phyloP scores from a whole-genome alignment of 2,113 vertebrate species.

The Tylochromis polylepis region DNA sequence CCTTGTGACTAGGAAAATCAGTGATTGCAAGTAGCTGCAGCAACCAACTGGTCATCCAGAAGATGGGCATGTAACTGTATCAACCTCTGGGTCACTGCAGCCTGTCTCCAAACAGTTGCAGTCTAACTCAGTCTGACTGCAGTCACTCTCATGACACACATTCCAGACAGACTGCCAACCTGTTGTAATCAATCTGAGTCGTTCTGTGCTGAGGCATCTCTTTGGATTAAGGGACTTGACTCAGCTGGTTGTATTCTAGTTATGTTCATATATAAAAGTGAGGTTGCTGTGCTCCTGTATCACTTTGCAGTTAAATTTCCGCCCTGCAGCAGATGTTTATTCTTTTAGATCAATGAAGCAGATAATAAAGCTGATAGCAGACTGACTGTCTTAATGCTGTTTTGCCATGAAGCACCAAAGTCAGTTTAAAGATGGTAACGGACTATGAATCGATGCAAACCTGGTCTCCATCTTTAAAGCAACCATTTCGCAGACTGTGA shows the following conservation, averaged over 20 bases:
- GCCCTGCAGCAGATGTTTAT: not conserved
- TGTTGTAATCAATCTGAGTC: not conserved
- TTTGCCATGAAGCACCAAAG: not conserved
- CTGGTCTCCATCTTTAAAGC: not conserved
- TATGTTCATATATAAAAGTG: not conserved
- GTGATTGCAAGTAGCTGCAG: not conserved
- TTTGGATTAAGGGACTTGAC: not conserved
- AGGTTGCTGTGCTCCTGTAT: not conserved
- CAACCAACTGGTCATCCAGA: not conserved
- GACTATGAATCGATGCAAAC: not conserved
- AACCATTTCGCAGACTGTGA: not conserved
- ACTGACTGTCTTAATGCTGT: not conserved
- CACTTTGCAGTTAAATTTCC: not conserved
- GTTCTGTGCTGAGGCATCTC: not conserved
- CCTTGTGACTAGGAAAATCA: not conserved
- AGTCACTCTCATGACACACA: not conserved
- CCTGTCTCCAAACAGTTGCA: not conserved
- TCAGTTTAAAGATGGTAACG: not conserved
- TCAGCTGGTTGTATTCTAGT: not conserved
- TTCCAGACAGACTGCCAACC: not conserved
- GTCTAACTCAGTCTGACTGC: not conserved
- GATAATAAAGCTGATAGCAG: too few species aligned
- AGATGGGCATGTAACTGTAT: not conserved
- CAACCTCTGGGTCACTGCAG: not conserved
- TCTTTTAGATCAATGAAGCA: not conserved